Conservation (phyloP, 2,888 invertebrate species). For the Metallyticus violacea region DNA sequence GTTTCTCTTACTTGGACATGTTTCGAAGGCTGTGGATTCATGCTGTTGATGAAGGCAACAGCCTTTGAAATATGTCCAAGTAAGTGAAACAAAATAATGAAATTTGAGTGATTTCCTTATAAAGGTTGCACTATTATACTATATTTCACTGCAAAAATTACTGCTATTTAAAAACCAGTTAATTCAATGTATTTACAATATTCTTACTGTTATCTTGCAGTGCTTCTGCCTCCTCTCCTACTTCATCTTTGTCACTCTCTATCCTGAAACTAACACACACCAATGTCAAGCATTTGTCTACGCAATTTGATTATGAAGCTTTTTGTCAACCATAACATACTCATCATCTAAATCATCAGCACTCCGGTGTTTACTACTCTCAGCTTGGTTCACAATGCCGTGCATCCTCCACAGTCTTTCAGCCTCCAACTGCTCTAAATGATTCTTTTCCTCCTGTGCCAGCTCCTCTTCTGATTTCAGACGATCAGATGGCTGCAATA, state of each 20-base stretch:
- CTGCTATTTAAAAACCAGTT: background rate
- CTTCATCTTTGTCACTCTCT: slow-evolving; percentile 20
- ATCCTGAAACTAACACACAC: background rate
- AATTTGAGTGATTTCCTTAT: too few relatives aligned
- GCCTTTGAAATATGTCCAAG: too few relatives aligned
- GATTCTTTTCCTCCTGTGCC: slow-evolving; percentile 73
- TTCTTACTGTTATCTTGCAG: background rate
- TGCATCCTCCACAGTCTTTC: slow-evolving; percentile 78
- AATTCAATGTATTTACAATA: background rate
- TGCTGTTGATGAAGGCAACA: too few relatives aligned
- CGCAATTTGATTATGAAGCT: background rate
- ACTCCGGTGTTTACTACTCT: slow-evolving; percentile 58
- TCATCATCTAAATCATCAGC: slow-evolving; percentile 89
- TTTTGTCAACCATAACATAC: slow-evolving; percentile 35
- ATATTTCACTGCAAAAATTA: too few relatives aligned
- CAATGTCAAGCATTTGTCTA: background rate
- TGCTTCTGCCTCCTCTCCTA: background rate
- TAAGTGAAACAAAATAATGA: too few relatives aligned
- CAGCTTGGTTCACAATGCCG: slow-evolving; percentile 49
- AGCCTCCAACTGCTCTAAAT: slow-evolving; percentile 72
- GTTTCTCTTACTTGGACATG: too few relatives aligned
- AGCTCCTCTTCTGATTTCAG: slow-evolving; percentile 81
- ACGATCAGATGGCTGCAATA: slow-evolving; percentile 67
- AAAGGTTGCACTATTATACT: too few relatives aligned
- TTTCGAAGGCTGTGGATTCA: too few relatives aligned